Base-by-base conservation (phyloP, 2,113 vertebrate species). In the Brachypodius melanocephalos region DNA sequence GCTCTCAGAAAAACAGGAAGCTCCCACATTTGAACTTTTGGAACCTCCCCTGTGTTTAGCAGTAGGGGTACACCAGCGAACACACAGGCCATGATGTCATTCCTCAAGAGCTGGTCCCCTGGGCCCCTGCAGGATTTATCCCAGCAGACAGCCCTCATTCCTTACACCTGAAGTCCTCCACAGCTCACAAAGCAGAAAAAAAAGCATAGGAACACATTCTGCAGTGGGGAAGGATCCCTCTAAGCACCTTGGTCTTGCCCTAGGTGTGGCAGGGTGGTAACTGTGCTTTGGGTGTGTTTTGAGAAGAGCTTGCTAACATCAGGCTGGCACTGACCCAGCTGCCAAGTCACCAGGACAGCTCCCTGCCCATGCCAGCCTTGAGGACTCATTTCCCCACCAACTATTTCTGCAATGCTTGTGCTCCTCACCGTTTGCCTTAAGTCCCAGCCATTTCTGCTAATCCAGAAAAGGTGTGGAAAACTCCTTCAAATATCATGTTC, bases 51-150 rank as follows among this genome's bases (percentile, higher is more conserved):
- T 36, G 16, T 18, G 40, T 46, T 51, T n/a, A 42, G 54, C 13
- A 58, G 38, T 4, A 71, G 18, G 18, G 19, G 40, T 17, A 61
- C 14, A 36, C 2, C 28, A 76, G 13, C 17, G 49, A 28, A 75
- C 66, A 28, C 16, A 48, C 21, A 72, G 40, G 25, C 18, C 45
- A 36, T 4, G 16, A 4, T 0, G 0, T 16, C 17, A 25, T 36
- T 88, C 17, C 83, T n/a, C 54, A 29, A 79, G 25, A 78, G 29
- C 13, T 34, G 52, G 12, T 31, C 26, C 28, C 45, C 38, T 21
- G 14, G 3, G 26, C 43, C 43, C 22, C n/a, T 57, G 52, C 31
- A 4, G 0, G 2, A 1, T 29, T 49, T n/a, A n/a, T 38, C 20
- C 49, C 67, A 88, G 43, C 66, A 76, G 36, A 32, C 5, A 79